Evolutionary conservation across 37 sponge, comb jelly and placozoan genomes (phyloP), one percentile per base, ranked within the genome.

Genomic region (Bolinopsis microptera): DNA sequence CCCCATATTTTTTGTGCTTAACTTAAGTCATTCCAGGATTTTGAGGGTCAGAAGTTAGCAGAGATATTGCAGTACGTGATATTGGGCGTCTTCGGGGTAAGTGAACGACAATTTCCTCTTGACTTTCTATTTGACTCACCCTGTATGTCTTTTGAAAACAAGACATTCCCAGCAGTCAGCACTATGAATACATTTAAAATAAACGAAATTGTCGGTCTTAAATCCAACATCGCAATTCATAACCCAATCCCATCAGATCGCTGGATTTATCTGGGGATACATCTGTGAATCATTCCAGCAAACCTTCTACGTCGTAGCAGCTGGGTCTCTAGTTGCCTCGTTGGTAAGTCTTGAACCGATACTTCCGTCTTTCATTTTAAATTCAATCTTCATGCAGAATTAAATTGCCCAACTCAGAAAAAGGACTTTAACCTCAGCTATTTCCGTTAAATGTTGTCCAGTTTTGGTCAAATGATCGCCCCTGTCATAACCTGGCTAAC

Each of bases 181-280:
- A n/a, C n/a, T n/a, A n/a, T n/a, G n/a, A n/a, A n/a, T n/a, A n/a
- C n/a, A n/a, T n/a, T n/a, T n/a, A n/a, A n/a, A n/a, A n/a, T n/a
- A n/a, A n/a, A n/a, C n/a, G n/a, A n/a, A n/a, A n/a, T n/a, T n/a
- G n/a, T n/a, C n/a, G n/a, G n/a, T n/a, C n/a, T n/a, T n/a, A n/a
- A n/a, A n/a, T n/a, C n/a, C n/a, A n/a, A n/a, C n/a, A n/a, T n/a
- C n/a, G n/a, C n/a, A n/a, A n/a, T n/a, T n/a, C n/a, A n/a, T n/a
- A n/a, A n/a, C n/a, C n/a, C n/a, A n/a, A n/a, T n/a, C 75, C 13
- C 13, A 8, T 0, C 77, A 97, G 98, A 96, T 96, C 0, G 99
- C 96, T 22, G 99, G 99, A 0, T 97, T 98, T 95, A 76, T 96
- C 0, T 98, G 99, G 99, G 99, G 99, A 0, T 98, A 95, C 93